A percentile compares a stretch with the other conserved stretches of the same genome.
These are phyloP conservation scores for Nipponacmea schrenckii DNA, from an alignment of 2,888 invertebrate genomes.

Conservation along the genomic window DNA sequence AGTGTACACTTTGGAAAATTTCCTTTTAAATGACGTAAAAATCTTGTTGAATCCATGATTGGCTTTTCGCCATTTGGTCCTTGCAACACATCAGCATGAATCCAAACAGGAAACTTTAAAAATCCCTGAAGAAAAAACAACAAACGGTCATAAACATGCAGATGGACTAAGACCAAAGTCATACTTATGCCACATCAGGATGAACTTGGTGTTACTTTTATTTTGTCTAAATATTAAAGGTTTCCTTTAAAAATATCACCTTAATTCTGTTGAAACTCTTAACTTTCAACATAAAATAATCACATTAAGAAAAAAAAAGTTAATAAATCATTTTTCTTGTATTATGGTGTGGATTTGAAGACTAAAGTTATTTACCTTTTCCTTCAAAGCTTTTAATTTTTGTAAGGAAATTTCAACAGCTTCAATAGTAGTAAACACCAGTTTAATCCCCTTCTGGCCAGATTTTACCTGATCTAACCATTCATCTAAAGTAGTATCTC, in stretches of 20 bases:
- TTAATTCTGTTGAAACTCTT: too few species aligned
- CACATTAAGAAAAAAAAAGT: neutral
- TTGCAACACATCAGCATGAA: conserved; percentile 60
- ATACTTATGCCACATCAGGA: neutral
- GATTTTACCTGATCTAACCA: conserved; percentile 75
- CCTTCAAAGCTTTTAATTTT: conserved; percentile 51
- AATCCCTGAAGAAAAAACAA: conserved; percentile 37
- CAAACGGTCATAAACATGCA: neutral
- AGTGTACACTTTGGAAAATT: conserved; percentile 59
- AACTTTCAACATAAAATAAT: neutral
- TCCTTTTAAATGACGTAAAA: conserved; percentile 48
- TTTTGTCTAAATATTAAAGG: too few species aligned
- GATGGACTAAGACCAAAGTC: neutral
- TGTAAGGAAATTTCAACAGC: conserved; percentile 72
- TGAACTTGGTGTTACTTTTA: too few species aligned
- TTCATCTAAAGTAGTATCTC: conserved; percentile 80
- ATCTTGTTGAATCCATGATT: conserved; percentile 50
- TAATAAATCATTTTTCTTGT: neutral
- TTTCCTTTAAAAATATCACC: too few species aligned
- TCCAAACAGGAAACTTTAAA: conserved; percentile 58
- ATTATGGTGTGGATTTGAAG: too few species aligned
- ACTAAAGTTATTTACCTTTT: conserved; percentile 28
- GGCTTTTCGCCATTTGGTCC: conserved; percentile 50
- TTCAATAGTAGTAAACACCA: conserved; percentile 86
- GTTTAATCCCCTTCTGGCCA: conserved; percentile 80